Evolutionary conservation across 2,797 vertebrate genomes (phyloP).

Genomic region (Pipistrellus pipistrellus): DNA sequence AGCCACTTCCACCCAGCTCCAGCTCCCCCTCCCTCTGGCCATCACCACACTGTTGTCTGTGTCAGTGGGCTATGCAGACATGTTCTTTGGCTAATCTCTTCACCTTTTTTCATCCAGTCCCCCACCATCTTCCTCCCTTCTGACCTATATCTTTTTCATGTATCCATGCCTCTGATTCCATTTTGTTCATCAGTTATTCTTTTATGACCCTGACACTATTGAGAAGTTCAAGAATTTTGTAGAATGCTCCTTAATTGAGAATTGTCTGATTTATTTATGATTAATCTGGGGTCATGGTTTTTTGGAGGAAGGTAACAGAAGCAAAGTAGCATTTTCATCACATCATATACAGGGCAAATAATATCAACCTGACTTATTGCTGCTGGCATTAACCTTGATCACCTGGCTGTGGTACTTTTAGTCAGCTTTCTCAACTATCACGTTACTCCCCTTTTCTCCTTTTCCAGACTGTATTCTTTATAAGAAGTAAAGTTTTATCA

Average conservation of each 20-base stretch:
- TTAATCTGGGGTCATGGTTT: neutral
- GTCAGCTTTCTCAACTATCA: neutral
- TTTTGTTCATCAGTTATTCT: neutral
- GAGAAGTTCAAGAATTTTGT: neutral
- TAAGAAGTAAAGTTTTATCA: neutral
- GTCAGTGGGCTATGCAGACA: neutral
- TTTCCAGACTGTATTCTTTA: neutral
- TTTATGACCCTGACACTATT: constrained; percentile 6
- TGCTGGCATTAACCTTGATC: neutral
- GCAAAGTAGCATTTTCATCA: neutral
- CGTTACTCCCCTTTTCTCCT: neutral
- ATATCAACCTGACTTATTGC: neutral
- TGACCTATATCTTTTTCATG: neutral
- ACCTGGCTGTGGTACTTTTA: neutral
- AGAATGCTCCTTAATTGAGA: neutral
- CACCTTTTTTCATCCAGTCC: neutral
- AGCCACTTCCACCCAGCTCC: neutral
- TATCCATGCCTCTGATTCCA: neutral
- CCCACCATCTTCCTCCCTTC: neutral
- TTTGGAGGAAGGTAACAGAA: neutral
- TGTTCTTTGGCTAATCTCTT: neutral
- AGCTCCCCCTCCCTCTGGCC: neutral
- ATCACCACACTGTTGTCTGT: neutral
- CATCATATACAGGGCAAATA: neutral
- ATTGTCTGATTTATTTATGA: neutral